Base-by-base conservation (phyloP, 2,113 vertebrate genomes). In the Microtus ochrogaster region DNA sequence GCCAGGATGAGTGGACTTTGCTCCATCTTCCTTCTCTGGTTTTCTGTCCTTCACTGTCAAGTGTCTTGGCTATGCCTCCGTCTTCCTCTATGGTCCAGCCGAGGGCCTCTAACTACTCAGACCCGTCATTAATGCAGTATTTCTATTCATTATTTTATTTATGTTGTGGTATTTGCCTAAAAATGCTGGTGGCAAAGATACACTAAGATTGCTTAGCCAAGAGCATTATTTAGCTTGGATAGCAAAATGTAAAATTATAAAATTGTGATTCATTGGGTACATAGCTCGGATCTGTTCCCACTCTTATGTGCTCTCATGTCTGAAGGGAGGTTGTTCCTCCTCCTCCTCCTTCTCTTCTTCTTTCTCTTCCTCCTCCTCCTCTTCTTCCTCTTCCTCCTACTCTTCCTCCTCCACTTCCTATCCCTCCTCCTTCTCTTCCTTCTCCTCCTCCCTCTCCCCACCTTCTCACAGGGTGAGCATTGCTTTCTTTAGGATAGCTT, bases 101-200 rank as follows among this genome's bases (percentile, higher is more conserved):
- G 91, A 49, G 74, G 24, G 90, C 33, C 58, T 94, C 47, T 1
- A 65, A 93, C 4, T 9, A 11, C 16, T 79, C 73, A 96, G 83
- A 96, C 39, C n/a, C 33, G 22, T 95, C 85, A 52, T 65, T 96
- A 94, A 82, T 73, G 66, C 5, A 49, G 26, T 36, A 36, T 97
- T 97, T 94, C 61, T 89, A 90, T 97, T 94, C 97, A 98, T 97
- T 92, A 89, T 94, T 97, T 97, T 97, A 90, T 97, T 97, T 98
- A 97, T 77, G 70, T 91, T 97, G 96, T 95, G 65, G 92, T 90
- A 97, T 95, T 96, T 97, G 85, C 61, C 52, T 95, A 94, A 94
- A 96, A 97, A 95, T 95, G 82, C 58, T 65, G 85, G 17, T 85
- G 91, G 97, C 97, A 98, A 97, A 94, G 88, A 97, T 90, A 96